Base-by-base conservation (phyloP, 2,888 invertebrate genomes). In the Yponomeuta cagnagella region DNA sequence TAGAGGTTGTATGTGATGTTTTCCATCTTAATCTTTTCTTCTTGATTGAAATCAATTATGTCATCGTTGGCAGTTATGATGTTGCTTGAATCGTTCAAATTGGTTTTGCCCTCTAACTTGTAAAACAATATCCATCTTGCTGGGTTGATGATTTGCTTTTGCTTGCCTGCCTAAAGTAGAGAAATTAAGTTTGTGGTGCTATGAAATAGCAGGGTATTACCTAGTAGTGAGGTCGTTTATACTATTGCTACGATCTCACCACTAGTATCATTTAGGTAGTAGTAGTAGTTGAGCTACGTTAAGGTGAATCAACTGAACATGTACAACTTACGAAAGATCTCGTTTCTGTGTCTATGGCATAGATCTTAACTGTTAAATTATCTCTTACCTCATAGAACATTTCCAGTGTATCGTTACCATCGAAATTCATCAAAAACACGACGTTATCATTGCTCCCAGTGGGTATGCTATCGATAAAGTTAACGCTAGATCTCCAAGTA, bases 51-150 rank as follows among this genome's bases (percentile, higher is more conserved):
- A 2, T 31, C 33, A 6, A 33, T 5, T 15, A n/a, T 58, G 12
- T 43, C 63, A 3, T 31, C 67, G 9, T 43, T 30, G 23, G 63
- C n/a, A 63, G 58, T 48, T 43, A 43, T 12, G n/a, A 23, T 48
- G 48, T 64, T 15, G 1, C 8, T 71, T 10, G 31, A 31, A 30
- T 9, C 2, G 6, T 69, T 69, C 2, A 15, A 1, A 31, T 30
- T 6, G 33, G 9, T 48, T n/a, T 67, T 10, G 9, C 10, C n/a
- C 23, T 70, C 68, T 63, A 12, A 30, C n/a, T 6, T 48, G 48
- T 63, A 48, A 33, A 74, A 72, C 48, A 75, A 69, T 3, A 75
- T 10, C 75, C 75, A 75, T 69, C 74, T 72, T 23, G 71, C 33
- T 23, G 74, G 73, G 15, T 63, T 71, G 12, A 63, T 70, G 8